A percentile compares a stretch with the other conserved stretches of the same genome.
phyloP scores from a whole-genome alignment of 2,888 invertebrate genomes.

The Philopedon plagiatum region DNA sequence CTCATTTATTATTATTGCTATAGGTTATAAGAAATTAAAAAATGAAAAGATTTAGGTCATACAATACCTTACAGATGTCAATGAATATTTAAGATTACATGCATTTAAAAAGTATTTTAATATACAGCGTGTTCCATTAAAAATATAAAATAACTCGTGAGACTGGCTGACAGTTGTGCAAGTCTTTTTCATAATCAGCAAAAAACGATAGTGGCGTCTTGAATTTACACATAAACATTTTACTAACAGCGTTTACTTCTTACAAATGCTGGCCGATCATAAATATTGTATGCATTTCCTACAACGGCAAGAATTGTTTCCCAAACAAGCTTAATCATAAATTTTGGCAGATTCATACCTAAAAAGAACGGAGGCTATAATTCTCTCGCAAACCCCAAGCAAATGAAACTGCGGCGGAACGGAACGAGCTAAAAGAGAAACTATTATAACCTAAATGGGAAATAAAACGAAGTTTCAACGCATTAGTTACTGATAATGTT shows the following conservation, averaged over 20 bases:
- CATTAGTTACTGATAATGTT: slow-evolving; percentile 20
- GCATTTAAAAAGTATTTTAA: no score
- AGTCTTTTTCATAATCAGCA: no score
- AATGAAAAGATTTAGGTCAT: no score
- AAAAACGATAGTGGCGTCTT: no score
- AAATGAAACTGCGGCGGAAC: slow-evolving; percentile 44
- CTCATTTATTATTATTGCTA: no score
- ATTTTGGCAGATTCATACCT: slow-evolving; percentile 39
- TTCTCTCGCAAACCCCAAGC: slow-evolving; percentile 38
- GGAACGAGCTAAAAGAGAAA: slow-evolving; percentile 30
- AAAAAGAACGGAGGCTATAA: slow-evolving; percentile 41
- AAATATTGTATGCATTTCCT: slow-evolving; percentile 13
- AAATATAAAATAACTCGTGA: no score
- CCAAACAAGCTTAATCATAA: slow-evolving; percentile 39
- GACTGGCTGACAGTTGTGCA: no score
- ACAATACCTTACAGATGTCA: no score
- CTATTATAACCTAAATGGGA: slow-evolving; percentile 30
- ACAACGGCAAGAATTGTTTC: slow-evolving; percentile 14
- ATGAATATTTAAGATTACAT: no score
- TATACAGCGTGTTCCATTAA: no score
- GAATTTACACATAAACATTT: not conserved
- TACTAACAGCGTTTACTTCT: not conserved
- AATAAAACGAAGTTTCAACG: slow-evolving; percentile 17
- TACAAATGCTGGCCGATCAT: not conserved
- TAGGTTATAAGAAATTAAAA: no score